Conservation (phyloP, 2,113 vertebrate genomes). For the Calidris pugnax region DNA sequence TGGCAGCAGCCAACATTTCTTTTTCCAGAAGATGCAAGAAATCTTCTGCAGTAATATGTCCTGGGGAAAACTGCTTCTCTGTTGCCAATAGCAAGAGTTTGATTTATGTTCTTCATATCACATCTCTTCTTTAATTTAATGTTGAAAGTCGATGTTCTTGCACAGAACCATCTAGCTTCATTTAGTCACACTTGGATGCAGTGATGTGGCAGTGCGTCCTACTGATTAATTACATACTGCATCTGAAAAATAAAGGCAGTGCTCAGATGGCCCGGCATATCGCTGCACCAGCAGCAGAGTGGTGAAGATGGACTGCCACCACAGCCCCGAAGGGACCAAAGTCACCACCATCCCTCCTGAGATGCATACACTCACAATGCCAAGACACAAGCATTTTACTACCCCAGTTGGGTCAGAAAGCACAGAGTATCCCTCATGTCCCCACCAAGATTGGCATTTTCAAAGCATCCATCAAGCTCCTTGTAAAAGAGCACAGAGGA, state of each 20-base stretch:
- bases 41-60: neutral
- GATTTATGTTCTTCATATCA: conserved; percentile 27
- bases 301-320: neutral
- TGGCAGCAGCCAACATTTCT: neutral
- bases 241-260: neutral
- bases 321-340: neutral
- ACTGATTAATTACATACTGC: neutral
- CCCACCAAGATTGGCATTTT: neutral
- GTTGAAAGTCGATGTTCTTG: neutral
- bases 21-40: conserved; percentile 7
- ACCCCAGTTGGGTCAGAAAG: neutral
- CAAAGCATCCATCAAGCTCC: neutral
- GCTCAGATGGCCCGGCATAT: neutral
- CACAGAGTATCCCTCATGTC: neutral
- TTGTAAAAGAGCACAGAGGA: neutral
- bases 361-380: neutral
- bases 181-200: neutral
- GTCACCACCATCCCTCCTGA: neutral
- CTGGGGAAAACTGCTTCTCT: neutral
- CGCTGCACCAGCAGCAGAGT: neutral
- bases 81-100: neutral
- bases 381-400: neutral
- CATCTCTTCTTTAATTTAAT: neutral
- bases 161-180: neutral
- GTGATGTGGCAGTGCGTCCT: neutral